Percentiles rank a stretch among this genome's conserved stretches.
These are phyloP conservation scores for Campopleginae sp. DNA, from an alignment of 2,888 invertebrate genomes.

Conservation along the genomic window DNA sequence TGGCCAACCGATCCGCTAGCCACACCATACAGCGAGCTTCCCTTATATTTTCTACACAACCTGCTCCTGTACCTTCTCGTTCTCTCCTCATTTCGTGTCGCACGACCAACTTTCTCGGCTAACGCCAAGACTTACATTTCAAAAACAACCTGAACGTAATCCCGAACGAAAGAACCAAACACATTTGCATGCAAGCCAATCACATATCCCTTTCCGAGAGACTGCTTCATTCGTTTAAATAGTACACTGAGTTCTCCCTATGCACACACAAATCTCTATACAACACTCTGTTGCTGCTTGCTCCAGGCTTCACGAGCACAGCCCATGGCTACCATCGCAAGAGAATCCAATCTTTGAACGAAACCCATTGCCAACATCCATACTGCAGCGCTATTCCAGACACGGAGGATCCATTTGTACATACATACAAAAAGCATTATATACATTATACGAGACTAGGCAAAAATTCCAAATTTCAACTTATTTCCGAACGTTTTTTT, in stretches of 20 bases:
- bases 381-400: slow-evolving; percentile 33
- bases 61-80: not conserved
- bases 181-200: slow-evolving; percentile 68
- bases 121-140: slow-evolving; percentile 53
- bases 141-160: slow-evolving; percentile 65
- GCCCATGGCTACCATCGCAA: slow-evolving; percentile 28
- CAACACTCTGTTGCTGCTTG: not conserved
- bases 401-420: not conserved
- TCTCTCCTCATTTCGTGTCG: slow-evolving; percentile 6
- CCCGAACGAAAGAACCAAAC: slow-evolving; percentile 64
- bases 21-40: slow-evolving; percentile 8
- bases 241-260: slow-evolving; percentile 32
- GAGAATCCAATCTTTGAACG: slow-evolving; percentile 64
- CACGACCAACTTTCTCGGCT: slow-evolving; percentile 33
- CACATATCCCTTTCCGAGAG: slow-evolving; percentile 62
- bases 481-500: slow-evolving; percentile 28
- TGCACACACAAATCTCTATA: not conserved
- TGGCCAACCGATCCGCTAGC: slow-evolving; percentile 27
- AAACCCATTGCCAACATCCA: slow-evolving; percentile 58
- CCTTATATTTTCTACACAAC: slow-evolving; percentile 1
- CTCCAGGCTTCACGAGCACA: not conserved
- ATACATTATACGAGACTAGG: slow-evolving; percentile 32
- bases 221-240: slow-evolving; percentile 62
- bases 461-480: slow-evolving; percentile 39
- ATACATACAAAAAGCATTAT: slow-evolving; percentile 19